Evolutionary conservation across 2,113 vertebrate species (phyloP).

Genomic region (Cricetomys ansorgei): DNA sequence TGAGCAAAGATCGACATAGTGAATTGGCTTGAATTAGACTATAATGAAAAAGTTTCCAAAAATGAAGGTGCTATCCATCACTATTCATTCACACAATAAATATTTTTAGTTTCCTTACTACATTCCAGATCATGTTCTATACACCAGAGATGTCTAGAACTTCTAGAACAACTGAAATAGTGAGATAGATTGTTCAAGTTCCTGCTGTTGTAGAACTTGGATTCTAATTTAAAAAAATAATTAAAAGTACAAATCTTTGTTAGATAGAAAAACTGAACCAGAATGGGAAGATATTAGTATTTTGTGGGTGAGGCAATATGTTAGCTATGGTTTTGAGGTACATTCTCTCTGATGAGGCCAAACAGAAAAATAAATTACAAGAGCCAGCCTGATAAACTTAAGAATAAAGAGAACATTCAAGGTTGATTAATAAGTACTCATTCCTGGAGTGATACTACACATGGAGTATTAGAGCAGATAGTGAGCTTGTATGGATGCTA

Average conservation of each 20-base stretch:
- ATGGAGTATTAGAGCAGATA: not conserved
- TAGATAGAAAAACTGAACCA: not conserved
- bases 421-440: conserved; percentile 27
- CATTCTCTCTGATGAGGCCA: conserved; percentile 4
- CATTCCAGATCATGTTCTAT: not conserved
- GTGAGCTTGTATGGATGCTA: not conserved
- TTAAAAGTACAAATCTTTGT: not conserved
- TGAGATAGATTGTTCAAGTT: not conserved
- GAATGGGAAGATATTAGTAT: not conserved
- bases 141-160: not conserved
- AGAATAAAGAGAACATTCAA: not conserved
- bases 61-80: not conserved
- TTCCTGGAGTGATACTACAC: not conserved
- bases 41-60: not conserved
- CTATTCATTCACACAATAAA: not conserved
- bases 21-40: not conserved
- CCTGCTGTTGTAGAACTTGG: not conserved
- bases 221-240: conserved; percentile 2
- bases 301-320: not conserved
- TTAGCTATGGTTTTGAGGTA: not conserved
- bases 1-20: not conserved
- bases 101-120: not conserved
- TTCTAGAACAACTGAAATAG: no score
- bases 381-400: not conserved
- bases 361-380: not conserved